Evolutionary conservation across 2,888 invertebrate genomes (phyloP), one percentile per base, ranked within the genome.

Genomic region (Eueremaeus valkanovi): DNA sequence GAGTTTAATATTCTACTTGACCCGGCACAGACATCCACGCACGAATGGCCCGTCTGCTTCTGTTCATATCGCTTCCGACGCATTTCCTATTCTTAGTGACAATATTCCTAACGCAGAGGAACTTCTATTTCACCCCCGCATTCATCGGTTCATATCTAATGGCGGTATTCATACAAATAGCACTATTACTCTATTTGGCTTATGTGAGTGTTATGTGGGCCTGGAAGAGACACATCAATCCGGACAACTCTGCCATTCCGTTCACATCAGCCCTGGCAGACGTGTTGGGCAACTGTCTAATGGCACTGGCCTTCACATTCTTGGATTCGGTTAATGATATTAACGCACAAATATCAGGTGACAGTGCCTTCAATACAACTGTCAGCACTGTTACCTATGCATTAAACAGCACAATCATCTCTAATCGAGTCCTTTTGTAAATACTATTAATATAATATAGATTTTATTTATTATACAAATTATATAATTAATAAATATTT

Each of bases 251-350:
- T 42, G 83, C 83, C 74, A 84, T 85, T 66, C 85, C 85, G 29
- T 85, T 84, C 79, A 78, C 85, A 72, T 85, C 84, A 13, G 86
- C 86, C 5, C 79, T 86, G 8, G 86, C 86, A 13, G 86, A 86
- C 79, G 82, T 86, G 5, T 80, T 86, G 16, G 86, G 86, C 31
- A 85, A 73, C 63, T 73, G 73, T 73, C 33, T 75, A 21, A 75
- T 75, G 72, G 77, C 77, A 21, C 36, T 18, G 8, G 74, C 75
- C 33, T 73, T 77, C n/a, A 70, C 75, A 18, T 72, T 75, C 8
- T 49, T 77, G 3, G 21, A 76, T n/a, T 27, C 40, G 16, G 51
- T 77, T 72, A 42, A 66, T 21, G 77, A 77, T 72, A n/a, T n/a
- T 13, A 77, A 75, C 31, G 72, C 77, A 16, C 33, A 24, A 9